phyloP scores from a whole-genome alignment of 2,113 vertebrate species.

The Bubalus kerabau region DNA sequence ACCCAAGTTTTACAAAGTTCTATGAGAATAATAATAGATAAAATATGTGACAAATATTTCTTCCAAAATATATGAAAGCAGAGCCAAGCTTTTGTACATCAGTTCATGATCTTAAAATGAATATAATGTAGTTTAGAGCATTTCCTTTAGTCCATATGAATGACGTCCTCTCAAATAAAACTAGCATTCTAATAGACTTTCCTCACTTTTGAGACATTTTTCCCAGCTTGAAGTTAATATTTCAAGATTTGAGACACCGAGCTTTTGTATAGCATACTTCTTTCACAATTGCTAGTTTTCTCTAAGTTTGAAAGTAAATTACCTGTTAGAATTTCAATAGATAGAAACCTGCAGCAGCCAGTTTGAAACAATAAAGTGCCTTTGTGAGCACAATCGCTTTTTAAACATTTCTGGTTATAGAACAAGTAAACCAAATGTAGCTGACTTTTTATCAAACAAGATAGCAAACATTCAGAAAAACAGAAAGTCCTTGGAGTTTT shows the following conservation, averaged over 20 bases:
- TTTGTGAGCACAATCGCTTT: constrained; percentile 25
- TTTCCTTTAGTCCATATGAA: not conserved
- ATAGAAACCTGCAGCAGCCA: not conserved
- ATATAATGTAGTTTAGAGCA: not conserved
- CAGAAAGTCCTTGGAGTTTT: not conserved
- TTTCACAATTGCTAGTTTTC: constrained; percentile 32
- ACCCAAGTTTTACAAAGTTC: not conserved
- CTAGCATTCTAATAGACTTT: constrained; percentile 26
- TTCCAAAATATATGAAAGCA: not conserved
- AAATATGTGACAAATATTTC: not conserved
- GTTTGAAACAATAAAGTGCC: constrained; percentile 12
- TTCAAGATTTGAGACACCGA: constrained; percentile 20
- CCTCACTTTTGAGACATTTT: not conserved
- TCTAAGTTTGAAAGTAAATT: constrained; percentile 46
- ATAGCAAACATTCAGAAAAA: not conserved
- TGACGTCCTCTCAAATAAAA: not conserved
- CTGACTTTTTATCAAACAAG: not conserved
- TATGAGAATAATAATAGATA: not conserved
- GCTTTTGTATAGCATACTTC: not conserved
- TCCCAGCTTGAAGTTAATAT: constrained; percentile 38
- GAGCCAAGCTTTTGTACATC: not conserved
- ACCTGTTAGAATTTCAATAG: constrained; percentile 45
- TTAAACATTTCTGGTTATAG: constrained; percentile 38
- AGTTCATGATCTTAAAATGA: constrained; percentile 3
- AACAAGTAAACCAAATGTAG: not conserved